Conservation (phyloP, 2,888 invertebrate species). For the Hypolimnas misippus region DNA sequence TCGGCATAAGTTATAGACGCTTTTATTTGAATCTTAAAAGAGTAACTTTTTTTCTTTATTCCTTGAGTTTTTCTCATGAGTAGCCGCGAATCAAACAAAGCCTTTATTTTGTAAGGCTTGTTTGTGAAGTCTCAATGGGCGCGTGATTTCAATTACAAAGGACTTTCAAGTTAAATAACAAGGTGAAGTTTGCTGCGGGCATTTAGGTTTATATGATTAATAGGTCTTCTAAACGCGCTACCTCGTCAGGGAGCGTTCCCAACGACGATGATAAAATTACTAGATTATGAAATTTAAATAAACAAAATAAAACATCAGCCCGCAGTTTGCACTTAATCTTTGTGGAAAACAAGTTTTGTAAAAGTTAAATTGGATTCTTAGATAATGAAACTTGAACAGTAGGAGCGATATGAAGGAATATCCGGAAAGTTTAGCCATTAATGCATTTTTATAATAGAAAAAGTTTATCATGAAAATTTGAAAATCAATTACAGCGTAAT, state of each 20-base stretch:
- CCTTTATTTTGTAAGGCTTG: constrained; percentile 35
- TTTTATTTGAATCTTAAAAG: background rate
- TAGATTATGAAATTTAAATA: constrained; percentile 22
- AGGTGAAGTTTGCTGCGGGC: constrained; percentile 33
- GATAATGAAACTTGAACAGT: constrained; percentile 34
- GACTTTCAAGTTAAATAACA: constrained; percentile 38
- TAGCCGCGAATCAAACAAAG: constrained; percentile 34
- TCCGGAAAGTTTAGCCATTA: constrained; percentile 12
- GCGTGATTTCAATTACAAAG: constrained; percentile 40
- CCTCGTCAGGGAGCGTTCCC: background rate
- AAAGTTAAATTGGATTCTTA: constrained; percentile 38
- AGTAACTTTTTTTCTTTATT: background rate
- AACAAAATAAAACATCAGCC: constrained; percentile 22
- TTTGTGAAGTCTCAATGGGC: constrained; percentile 40
- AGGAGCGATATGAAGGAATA: constrained; percentile 23
- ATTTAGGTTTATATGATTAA: constrained; percentile 38
- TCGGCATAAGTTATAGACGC: background rate
- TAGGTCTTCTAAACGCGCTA: constrained; percentile 21
- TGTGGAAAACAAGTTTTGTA: constrained; percentile 35
- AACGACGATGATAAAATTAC: constrained; percentile 5
- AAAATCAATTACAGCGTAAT: background rate
- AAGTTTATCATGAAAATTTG: background rate
- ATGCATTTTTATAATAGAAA: constrained; percentile 17
- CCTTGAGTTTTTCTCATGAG: constrained; percentile 30
- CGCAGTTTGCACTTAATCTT: constrained; percentile 32